A percentile compares a stretch with the other conserved stretches of the same genome.
Evolutionary conservation across 2,888 invertebrate species (phyloP).

Genomic region (Drosophila atroscutellata): DNA sequence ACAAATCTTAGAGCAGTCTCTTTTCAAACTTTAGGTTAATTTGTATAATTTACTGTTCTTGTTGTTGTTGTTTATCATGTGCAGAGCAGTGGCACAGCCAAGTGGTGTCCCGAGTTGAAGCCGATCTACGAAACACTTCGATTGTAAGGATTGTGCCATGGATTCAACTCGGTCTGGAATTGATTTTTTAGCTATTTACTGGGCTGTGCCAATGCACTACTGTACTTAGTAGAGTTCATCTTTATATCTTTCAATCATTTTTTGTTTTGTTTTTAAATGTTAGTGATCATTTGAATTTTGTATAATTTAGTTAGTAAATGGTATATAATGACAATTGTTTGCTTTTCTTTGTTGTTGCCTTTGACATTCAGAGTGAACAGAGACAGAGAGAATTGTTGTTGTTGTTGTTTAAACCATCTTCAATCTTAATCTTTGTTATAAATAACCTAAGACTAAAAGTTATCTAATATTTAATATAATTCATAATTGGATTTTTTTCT

Average conservation of each 20-base stretch:
- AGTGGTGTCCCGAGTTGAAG: slow-evolving; percentile 22
- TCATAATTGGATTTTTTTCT: slow-evolving; percentile 66
- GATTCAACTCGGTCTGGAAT: slow-evolving; percentile 9
- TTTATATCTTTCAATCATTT: slow-evolving; percentile 18
- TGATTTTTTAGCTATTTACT: slow-evolving; percentile 5
- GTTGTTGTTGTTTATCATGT: slow-evolving; percentile 25
- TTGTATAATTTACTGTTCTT: slow-evolving; percentile 50
- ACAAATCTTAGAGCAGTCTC: slow-evolving; percentile 9
- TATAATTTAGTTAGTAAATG: slow-evolving; percentile 66
- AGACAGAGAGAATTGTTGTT: slow-evolving; percentile 55
- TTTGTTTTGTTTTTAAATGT: slow-evolving; percentile 19
- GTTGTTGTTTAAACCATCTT: slow-evolving; percentile 60
- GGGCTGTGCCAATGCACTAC: slow-evolving; percentile 20
- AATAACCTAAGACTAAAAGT: slow-evolving; percentile 74
- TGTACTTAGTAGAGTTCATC: slow-evolving; percentile 19
- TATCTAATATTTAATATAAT: slow-evolving; percentile 75
- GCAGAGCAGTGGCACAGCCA: slow-evolving; percentile 15
- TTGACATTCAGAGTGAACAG: slow-evolving; percentile 74
- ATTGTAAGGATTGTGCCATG: neutral
- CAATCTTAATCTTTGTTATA: slow-evolving; percentile 65
- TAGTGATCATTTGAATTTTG: slow-evolving; percentile 49
- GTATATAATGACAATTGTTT: slow-evolving; percentile 56
- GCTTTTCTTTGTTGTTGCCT: slow-evolving; percentile 56
- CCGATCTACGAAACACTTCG: slow-evolving; percentile 14
- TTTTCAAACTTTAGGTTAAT: slow-evolving; percentile 46